A percentile compares a stretch with the other conserved stretches of the same genome.
phyloP scores from a whole-genome alignment of 2,113 vertebrate genomes.

The Oncorhynchus kisutch region DNA sequence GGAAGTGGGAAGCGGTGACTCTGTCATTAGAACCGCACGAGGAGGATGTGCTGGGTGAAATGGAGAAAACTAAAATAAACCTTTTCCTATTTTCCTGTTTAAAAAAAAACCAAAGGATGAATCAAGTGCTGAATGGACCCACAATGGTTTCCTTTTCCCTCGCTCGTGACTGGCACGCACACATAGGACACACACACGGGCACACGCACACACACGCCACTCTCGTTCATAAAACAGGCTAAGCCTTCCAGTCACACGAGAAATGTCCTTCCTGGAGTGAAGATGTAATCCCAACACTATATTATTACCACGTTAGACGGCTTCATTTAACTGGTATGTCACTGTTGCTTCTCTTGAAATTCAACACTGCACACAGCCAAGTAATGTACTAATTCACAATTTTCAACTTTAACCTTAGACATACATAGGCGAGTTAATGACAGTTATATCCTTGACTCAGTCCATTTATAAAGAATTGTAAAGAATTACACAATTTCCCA shows the following conservation, averaged over 20 bases:
- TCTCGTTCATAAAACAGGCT: slow-evolving; percentile 54
- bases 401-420: slow-evolving; percentile 2
- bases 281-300: slow-evolving; percentile 13
- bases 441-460: not conserved
- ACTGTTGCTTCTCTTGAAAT: not conserved
- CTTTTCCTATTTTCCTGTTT: slow-evolving; percentile 40
- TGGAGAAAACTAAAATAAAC: slow-evolving; percentile 24
- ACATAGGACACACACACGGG: too few species aligned
- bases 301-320: not conserved
- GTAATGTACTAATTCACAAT: not conserved
- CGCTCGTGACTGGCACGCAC: slow-evolving; percentile 62
- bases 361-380: not conserved
- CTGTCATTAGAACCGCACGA: slow-evolving; percentile 24
- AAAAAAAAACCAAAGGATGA: slow-evolving; percentile 57
- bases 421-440: not conserved
- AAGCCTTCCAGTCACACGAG: slow-evolving; percentile 41
- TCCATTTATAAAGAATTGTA: not conserved
- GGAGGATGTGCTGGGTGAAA: slow-evolving; percentile 40
- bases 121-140: slow-evolving; percentile 72
- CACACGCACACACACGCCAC: slow-evolving; percentile 16
- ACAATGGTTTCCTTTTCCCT: slow-evolving; percentile 75
- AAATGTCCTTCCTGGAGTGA: slow-evolving; percentile 51
- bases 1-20: slow-evolving; percentile 30
- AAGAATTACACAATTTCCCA: too few species aligned
- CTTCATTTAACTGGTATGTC: not conserved